Percentiles rank a stretch among this genome's conserved stretches.
phyloP scores from a whole-genome alignment of 2,797 vertebrate genomes.

The Microtus californicus region DNA sequence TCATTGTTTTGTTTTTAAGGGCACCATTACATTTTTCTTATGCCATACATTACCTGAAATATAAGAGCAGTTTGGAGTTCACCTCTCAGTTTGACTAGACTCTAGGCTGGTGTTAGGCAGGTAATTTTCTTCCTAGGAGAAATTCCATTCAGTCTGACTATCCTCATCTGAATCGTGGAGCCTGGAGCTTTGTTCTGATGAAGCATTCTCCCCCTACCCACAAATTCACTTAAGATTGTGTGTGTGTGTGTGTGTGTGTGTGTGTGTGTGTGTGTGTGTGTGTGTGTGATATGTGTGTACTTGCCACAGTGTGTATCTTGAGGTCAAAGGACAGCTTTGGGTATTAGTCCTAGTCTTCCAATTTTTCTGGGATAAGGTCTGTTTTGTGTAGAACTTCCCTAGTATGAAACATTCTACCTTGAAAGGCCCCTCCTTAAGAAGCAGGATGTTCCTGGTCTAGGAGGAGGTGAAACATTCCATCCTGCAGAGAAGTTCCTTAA shows the following conservation, averaged over 20 bases:
- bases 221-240: not conserved
- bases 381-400: not conserved
- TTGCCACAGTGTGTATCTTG: not conserved
- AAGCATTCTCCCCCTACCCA: not conserved
- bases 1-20: constrained; percentile 14
- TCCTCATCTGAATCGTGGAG: not conserved
- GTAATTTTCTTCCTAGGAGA: constrained; percentile 25
- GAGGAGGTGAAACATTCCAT: not conserved
- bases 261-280: too few species aligned
- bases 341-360: not conserved
- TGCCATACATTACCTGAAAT: constrained; percentile 29
- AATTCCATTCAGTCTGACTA: not conserved
- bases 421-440: not conserved
- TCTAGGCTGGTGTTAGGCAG: not conserved
- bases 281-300: not conserved
- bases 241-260: not conserved
- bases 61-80: constrained; percentile 22
- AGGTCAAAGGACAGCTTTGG: not conserved
- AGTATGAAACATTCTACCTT: not conserved
- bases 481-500: not conserved
- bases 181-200: not conserved
- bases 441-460: not conserved
- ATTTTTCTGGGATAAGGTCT: not conserved
- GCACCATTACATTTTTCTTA: not conserved
- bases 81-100: not conserved